Conservation (phyloP, 2,113 vertebrate genomes). For the Lota lota region DNA sequence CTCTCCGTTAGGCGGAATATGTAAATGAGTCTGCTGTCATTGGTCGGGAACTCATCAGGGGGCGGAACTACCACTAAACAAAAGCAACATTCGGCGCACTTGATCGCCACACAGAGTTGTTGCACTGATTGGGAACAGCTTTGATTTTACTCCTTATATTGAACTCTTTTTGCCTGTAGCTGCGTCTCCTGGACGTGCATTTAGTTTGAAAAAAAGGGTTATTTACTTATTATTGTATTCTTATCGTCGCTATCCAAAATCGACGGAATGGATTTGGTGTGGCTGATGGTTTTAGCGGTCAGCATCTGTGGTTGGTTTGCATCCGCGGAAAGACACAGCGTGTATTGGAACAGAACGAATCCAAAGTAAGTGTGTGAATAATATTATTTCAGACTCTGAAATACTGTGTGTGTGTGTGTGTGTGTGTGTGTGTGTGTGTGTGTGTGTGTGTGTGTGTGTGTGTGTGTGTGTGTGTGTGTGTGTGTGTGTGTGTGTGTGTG, state of each 20-base stretch:
- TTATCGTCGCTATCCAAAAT: conserved; percentile 18
- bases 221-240: not conserved
- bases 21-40: not conserved
- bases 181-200: conserved; percentile 3
- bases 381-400: not conserved
- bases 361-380: conserved; percentile 62
- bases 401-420: not conserved
- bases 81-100: conserved; percentile 38
- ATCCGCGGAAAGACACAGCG: conserved; percentile 74
- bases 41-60: conserved; percentile 2
- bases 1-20: conserved; percentile 14
- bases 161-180: not conserved
- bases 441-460: conserved; percentile 6
- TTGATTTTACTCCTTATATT: not conserved
- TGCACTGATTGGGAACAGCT: not conserved
- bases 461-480: not conserved
- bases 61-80: conserved; percentile 35
- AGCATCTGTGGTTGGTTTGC: conserved; percentile 57
- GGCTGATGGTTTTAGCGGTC: conserved; percentile 56
- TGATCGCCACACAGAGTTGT: conserved; percentile 17
- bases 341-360: conserved; percentile 76
- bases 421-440: not conserved
- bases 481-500: too few relatives aligned
- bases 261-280: conserved; percentile 68
- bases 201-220: not conserved